Percentiles rank a stretch among this genome's conserved stretches.
Conservation (phyloP, 2,888 invertebrate genomes). For the Melanostoma scalare region DNA sequence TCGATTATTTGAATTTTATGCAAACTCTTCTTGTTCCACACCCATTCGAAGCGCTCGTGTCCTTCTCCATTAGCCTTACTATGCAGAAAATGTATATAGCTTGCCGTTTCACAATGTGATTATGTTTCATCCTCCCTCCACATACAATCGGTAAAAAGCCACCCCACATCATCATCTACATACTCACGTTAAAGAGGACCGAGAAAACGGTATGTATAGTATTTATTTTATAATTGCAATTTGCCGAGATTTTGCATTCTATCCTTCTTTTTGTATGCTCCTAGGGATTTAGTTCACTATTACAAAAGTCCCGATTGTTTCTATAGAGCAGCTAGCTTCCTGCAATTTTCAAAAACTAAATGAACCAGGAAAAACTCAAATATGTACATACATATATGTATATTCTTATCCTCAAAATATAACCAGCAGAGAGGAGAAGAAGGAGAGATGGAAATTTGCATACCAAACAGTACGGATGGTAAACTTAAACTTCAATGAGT, state of each 20-base stretch:
- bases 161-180: neutral
- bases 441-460: conserved; percentile 55
- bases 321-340: conserved; percentile 22
- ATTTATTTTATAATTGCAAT: conserved; percentile 68
- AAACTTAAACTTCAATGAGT: conserved; percentile 51
- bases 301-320: conserved; percentile 27
- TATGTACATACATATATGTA: conserved; percentile 30
- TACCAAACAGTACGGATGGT: conserved; percentile 43
- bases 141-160: neutral
- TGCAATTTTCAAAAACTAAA: conserved; percentile 37
- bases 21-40: conserved; percentile 50
- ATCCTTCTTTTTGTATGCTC: conserved; percentile 42
- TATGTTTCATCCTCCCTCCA: neutral
- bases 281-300: conserved; percentile 50
- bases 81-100: conserved; percentile 47
- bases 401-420: conserved; percentile 68
- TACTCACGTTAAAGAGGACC: neutral
- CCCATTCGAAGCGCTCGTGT: conserved; percentile 33
- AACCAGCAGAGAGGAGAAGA: conserved; percentile 23
- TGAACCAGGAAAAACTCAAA: conserved; percentile 32
- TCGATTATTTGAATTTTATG: conserved; percentile 71
- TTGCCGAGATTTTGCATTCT: conserved; percentile 65
- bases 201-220: conserved; percentile 6
- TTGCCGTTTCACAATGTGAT: conserved; percentile 35
- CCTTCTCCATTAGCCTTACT: conserved; percentile 47